Conservation (phyloP, 2,888 invertebrate species). For the Trichogramma dendrolimi region DNA sequence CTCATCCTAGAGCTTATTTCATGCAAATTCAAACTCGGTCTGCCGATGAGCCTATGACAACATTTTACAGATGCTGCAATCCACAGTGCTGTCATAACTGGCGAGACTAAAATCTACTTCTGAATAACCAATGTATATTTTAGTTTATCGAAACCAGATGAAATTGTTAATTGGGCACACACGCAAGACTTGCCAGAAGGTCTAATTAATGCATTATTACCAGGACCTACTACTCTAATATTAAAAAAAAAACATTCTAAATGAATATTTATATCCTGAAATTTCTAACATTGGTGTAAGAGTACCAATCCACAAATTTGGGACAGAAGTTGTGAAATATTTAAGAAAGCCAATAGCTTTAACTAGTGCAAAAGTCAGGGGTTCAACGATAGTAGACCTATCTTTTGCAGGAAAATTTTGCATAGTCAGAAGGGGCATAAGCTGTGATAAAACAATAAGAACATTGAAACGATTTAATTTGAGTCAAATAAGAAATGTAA, state of each 20-base stretch:
- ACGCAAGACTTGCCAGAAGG: constrained; percentile 65
- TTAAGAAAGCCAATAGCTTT: constrained; percentile 81
- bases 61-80: constrained; percentile 94
- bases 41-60: constrained; percentile 99
- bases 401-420: constrained; percentile 65
- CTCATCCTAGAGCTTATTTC: constrained; percentile 85
- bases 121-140: constrained; percentile 27
- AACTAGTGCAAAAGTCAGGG: constrained; percentile 93
- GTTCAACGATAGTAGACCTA: constrained; percentile 92
- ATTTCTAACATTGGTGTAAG: constrained; percentile 82
- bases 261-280: constrained; percentile 76
- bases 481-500: neutral
- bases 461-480: constrained; percentile 56
- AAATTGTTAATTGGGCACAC: constrained; percentile 74
- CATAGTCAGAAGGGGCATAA: constrained; percentile 76
- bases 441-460: constrained; percentile 56
- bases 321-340: constrained; percentile 63
- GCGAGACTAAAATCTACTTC: constrained; percentile 69
- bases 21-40: constrained; percentile 98
- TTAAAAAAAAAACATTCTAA: constrained; percentile 70
- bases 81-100: constrained; percentile 87
- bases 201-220: constrained; percentile 71
- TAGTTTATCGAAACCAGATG: constrained; percentile 63
- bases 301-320: constrained; percentile 79
- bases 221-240: constrained; percentile 92